phyloP scores from a whole-genome alignment of 2,113 vertebrate genomes.

The Archocentrus centrarchus region DNA sequence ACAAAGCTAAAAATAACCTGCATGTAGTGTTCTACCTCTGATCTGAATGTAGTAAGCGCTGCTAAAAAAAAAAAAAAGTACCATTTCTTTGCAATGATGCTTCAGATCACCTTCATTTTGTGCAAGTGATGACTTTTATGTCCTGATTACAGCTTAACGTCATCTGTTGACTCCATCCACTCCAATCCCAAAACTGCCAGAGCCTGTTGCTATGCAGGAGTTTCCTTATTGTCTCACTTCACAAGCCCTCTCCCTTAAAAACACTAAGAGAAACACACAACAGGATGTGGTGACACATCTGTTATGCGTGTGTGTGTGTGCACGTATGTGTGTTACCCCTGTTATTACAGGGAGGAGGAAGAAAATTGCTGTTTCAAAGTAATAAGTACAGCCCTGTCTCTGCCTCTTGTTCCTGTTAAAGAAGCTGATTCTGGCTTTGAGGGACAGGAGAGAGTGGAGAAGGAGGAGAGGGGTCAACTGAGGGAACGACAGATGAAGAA shows the following conservation, averaged over 20 bases:
- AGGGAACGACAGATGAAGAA: not conserved
- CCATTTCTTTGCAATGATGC: not conserved
- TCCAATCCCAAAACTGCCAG: conserved; percentile 4
- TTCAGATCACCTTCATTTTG: not conserved
- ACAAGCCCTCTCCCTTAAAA: not conserved
- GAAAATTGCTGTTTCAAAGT: conserved; percentile 48
- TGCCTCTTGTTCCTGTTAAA: not conserved
- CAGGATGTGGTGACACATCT: conserved; percentile 1
- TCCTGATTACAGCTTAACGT: not conserved
- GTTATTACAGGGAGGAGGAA: conserved; percentile 50
- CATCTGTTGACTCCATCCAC: not conserved
- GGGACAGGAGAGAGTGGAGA: not conserved
- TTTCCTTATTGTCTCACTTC: not conserved
- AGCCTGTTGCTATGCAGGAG: conserved; percentile 60
- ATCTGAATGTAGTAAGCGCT: not conserved
- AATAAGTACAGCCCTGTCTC: conserved; percentile 42
- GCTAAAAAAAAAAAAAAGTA: not conserved
- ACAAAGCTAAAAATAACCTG: not conserved
- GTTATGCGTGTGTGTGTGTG: not conserved
- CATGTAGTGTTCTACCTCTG: not conserved
- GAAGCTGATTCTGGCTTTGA: conserved; percentile 18
- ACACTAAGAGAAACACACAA: conserved; percentile 26
- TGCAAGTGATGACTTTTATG: not conserved
- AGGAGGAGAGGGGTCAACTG: conserved; percentile 2
- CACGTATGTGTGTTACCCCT: not conserved